A percentile compares a stretch with the other conserved stretches of the same genome.
Evolutionary conservation across 2,888 invertebrate species (phyloP).

Genomic region (Pyrocoelia pectoralis): DNA sequence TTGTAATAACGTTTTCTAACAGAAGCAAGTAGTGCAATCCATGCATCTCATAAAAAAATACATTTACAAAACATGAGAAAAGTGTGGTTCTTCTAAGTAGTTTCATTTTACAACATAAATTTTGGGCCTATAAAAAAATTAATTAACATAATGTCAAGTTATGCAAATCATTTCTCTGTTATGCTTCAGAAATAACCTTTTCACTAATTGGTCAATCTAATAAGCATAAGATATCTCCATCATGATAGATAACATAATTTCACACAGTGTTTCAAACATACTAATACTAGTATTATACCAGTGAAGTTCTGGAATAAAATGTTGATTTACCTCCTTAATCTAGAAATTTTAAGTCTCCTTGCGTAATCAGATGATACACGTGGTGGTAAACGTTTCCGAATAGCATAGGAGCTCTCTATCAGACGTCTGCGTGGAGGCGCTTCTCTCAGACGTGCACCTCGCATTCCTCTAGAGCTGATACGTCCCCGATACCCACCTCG

Average conservation of each 20-base stretch:
- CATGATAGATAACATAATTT: conserved; percentile 13
- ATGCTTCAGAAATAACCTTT: no score
- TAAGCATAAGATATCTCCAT: conserved; percentile 13
- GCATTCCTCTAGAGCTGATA: conserved; percentile 61
- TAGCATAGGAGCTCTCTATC: conserved; percentile 65
- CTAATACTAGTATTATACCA: conserved; percentile 19
- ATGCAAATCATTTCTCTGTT: background rate
- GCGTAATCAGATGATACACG: conserved; percentile 54
- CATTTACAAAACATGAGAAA: background rate
- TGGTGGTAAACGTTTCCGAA: conserved; percentile 63
- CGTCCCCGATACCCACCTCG: conserved; percentile 51
- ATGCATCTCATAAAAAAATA: conserved; percentile 11
- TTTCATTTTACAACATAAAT: background rate
- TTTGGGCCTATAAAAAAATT: background rate
- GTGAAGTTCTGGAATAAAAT: conserved; percentile 38
- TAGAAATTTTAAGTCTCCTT: conserved; percentile 58
- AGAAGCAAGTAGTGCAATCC: conserved; percentile 10
- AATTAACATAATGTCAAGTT: background rate
- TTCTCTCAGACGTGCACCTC: conserved; percentile 60
- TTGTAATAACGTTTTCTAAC: background rate
- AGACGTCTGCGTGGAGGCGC: conserved; percentile 66
- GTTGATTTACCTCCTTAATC: conserved; percentile 59
- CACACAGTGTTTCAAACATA: conserved; percentile 34
- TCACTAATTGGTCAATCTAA: conserved; percentile 7
- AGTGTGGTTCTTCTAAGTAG: conserved; percentile 9